A percentile compares a stretch with the other conserved stretches of the same genome.
Evolutionary conservation across 2,797 vertebrate species (phyloP).

Genomic region (Kryptolebias ocellatus): DNA sequence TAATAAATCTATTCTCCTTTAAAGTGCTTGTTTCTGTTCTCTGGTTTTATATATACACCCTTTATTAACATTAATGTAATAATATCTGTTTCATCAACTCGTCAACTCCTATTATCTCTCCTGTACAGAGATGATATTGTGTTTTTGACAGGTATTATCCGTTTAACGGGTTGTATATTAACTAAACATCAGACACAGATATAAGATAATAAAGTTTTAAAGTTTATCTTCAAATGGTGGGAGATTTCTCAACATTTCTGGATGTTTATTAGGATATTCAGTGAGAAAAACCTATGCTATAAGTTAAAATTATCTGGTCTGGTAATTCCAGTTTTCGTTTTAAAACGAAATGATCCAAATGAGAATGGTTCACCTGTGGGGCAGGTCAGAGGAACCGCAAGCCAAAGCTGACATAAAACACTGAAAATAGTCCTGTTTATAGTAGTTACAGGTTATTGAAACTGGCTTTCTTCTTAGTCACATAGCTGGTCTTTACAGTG

Average conservation of each 20-base stretch:
- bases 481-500: background rate
- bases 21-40: background rate
- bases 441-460: background rate
- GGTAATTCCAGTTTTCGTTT: background rate
- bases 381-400: background rate
- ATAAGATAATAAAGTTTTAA: too few relatives aligned
- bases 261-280: background rate
- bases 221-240: too few relatives aligned
- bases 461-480: background rate
- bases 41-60: background rate
- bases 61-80: constrained; percentile 1
- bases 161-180: background rate
- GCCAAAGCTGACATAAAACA: background rate
- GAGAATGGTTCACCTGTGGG: background rate
- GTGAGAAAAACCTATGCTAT: background rate
- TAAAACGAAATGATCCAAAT: background rate
- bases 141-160: constrained; percentile 11
- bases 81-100: background rate
- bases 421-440: background rate
- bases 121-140: background rate
- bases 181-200: background rate
- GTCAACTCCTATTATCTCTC: background rate
- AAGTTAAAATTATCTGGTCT: too few relatives aligned
- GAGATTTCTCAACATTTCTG: too few relatives aligned
- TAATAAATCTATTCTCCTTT: constrained; percentile 10